A percentile compares a stretch with the other conserved stretches of the same genome.
phyloP scores from a whole-genome alignment of 2,888 invertebrate species.

The Leuctra nigra region DNA sequence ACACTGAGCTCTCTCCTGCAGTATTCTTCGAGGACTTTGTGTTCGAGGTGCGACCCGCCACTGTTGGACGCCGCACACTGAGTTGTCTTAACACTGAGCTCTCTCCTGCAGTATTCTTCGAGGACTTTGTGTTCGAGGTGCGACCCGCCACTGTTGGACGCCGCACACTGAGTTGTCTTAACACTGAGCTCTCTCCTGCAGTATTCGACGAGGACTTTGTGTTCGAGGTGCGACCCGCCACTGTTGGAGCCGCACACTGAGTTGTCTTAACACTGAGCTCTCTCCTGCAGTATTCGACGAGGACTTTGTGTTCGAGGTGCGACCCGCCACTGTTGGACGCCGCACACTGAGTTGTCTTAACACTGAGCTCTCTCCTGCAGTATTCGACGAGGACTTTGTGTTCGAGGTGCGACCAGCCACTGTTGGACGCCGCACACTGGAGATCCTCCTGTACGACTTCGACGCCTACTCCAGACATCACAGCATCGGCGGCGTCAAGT shows the following conservation, averaged over 20 bases:
- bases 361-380: constrained; percentile 40
- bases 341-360: too few relatives aligned
- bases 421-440: constrained; percentile 48
- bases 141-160: constrained; percentile 45
- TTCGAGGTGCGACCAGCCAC: constrained; percentile 53
- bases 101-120: constrained; percentile 51
- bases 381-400: constrained; percentile 61
- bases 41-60: constrained; percentile 52
- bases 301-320: constrained; percentile 59
- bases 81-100: too few relatives aligned
- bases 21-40: constrained; percentile 63
- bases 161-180: too few relatives aligned
- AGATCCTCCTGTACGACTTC: constrained; percentile 56
- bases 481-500: constrained; percentile 53
- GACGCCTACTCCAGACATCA: constrained; percentile 58
- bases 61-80: constrained; percentile 48
- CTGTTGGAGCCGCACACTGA: too few relatives aligned
- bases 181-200: constrained; percentile 37
- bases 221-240: constrained; percentile 52
- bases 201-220: constrained; percentile 63
- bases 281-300: constrained; percentile 53
- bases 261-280: too few relatives aligned
- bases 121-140: constrained; percentile 61
- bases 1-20: constrained; percentile 37
- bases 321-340: constrained; percentile 45